Percentiles rank a stretch among this genome's conserved stretches.
Conservation (phyloP, 2,888 invertebrate genomes). For the Boloria euphrosyne region DNA sequence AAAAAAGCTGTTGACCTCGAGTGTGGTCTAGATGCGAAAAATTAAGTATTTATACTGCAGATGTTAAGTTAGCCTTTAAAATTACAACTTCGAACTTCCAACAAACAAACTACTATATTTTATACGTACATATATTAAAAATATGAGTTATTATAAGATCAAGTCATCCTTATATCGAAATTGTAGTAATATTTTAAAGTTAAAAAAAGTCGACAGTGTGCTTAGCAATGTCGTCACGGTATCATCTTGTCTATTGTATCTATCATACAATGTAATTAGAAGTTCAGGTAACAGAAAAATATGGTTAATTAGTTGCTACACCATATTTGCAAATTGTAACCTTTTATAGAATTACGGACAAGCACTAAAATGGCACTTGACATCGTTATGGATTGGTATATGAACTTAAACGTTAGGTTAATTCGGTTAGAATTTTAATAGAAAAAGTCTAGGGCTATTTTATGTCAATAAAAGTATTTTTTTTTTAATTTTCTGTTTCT, state of each 20-base stretch:
- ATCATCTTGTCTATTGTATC: too few species aligned
- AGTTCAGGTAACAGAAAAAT: conserved; percentile 10
- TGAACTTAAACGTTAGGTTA: conserved; percentile 12
- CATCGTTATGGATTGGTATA: conserved; percentile 7
- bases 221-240: neutral
- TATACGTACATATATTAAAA: too few species aligned
- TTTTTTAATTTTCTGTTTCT: too few species aligned
- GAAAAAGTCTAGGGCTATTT: neutral
- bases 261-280: conserved; percentile 5
- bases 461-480: too few species aligned
- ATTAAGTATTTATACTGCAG: neutral
- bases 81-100: neutral
- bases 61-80: neutral
- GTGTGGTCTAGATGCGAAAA: neutral
- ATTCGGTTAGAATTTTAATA: conserved; percentile 12
- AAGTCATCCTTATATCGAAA: too few species aligned
- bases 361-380: conserved; percentile 12
- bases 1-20: neutral
- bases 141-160: too few species aligned
- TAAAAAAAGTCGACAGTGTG: neutral
- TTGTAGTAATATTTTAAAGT: neutral
- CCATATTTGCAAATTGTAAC: conserved; percentile 3
- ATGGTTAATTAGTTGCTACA: neutral
- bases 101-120: neutral
- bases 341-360: conserved; percentile 17